These are phyloP conservation scores for Pogonomyrmex californicus DNA, from an alignment of 1,140 invertebrate species.

Conservation along the genomic window DNA sequence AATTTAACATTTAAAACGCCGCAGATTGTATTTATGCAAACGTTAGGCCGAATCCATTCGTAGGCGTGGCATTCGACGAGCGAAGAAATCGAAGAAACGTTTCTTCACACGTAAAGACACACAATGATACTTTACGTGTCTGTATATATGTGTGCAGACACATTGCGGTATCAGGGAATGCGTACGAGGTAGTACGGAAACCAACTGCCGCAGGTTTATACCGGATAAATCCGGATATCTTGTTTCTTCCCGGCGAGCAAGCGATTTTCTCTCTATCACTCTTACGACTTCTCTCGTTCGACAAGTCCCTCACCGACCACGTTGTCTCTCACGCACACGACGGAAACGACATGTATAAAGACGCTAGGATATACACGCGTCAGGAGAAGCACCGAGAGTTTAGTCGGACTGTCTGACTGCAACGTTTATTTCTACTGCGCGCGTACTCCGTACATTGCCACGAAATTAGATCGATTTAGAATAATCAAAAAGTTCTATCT, in stretches of 20 bases:
- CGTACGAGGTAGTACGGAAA: slow-evolving; percentile 78
- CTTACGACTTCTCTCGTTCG: slow-evolving; percentile 34
- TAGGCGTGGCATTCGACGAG: not conserved
- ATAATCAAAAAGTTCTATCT: not conserved
- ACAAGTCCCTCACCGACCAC: slow-evolving; percentile 48
- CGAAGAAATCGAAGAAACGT: slow-evolving; percentile 58
- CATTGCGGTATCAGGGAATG: slow-evolving; percentile 69
- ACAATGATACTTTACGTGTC: slow-evolving; percentile 26
- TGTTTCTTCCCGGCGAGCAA: slow-evolving; percentile 73
- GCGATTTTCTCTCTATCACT: slow-evolving; percentile 56
- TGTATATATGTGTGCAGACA: slow-evolving; percentile 3
- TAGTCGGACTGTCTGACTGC: slow-evolving; percentile 66
- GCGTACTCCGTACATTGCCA: not conserved
- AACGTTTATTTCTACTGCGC: slow-evolving; percentile 44
- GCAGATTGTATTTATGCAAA: not conserved
- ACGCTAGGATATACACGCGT: slow-evolving; percentile 11
- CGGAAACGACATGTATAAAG: not conserved
- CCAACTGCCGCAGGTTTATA: slow-evolving; percentile 80
- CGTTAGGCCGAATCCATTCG: not conserved
- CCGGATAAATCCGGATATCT: slow-evolving; percentile 85
- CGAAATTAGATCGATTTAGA: not conserved
- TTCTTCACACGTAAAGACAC: slow-evolving; percentile 30
- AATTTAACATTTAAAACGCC: not conserved
- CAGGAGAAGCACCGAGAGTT: slow-evolving; percentile 62
- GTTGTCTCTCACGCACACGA: slow-evolving; percentile 5